phyloP scores from a whole-genome alignment of 2,888 invertebrate genomes.

The Ochlodes sylvanus region DNA sequence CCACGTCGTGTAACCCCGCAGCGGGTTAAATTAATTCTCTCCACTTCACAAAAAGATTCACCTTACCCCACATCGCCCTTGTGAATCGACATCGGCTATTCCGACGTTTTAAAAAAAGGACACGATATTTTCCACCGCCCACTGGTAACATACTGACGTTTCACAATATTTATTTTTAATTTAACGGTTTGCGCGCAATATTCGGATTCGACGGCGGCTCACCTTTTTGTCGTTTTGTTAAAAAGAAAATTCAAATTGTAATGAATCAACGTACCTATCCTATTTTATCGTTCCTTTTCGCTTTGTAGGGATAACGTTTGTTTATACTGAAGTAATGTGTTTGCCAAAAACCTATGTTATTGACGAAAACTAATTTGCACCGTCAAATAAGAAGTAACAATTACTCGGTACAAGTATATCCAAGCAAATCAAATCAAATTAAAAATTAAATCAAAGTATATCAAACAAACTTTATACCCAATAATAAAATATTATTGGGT shows the following conservation, averaged over 20 bases:
- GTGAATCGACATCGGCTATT: constrained; percentile 70
- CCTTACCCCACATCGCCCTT: constrained; percentile 69
- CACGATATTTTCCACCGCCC: constrained; percentile 64
- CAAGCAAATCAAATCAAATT: too few species aligned
- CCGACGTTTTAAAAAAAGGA: constrained; percentile 67
- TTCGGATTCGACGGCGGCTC: constrained; percentile 73
- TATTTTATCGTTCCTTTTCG: constrained; percentile 35
- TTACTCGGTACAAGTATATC: not conserved
- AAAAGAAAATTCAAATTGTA: constrained; percentile 64
- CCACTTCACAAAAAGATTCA: constrained; percentile 85
- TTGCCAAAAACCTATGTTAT: not conserved
- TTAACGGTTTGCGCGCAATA: constrained; percentile 78
- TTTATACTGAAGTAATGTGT: constrained; percentile 6
- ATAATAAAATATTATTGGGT: too few species aligned
- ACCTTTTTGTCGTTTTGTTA: constrained; percentile 75
- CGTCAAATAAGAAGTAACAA: not conserved
- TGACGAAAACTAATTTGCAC: not conserved
- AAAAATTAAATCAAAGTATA: too few species aligned
- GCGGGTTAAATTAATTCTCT: constrained; percentile 86
- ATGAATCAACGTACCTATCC: constrained; percentile 56
- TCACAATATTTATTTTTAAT: constrained; percentile 85
- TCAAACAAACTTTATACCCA: too few species aligned
- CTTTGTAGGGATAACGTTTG: constrained; percentile 2
- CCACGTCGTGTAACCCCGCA: constrained; percentile 84
- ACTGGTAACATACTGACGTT: constrained; percentile 83